Base-by-base conservation (phyloP, 1,140 invertebrate genomes). In the Ectropis grisescens region DNA sequence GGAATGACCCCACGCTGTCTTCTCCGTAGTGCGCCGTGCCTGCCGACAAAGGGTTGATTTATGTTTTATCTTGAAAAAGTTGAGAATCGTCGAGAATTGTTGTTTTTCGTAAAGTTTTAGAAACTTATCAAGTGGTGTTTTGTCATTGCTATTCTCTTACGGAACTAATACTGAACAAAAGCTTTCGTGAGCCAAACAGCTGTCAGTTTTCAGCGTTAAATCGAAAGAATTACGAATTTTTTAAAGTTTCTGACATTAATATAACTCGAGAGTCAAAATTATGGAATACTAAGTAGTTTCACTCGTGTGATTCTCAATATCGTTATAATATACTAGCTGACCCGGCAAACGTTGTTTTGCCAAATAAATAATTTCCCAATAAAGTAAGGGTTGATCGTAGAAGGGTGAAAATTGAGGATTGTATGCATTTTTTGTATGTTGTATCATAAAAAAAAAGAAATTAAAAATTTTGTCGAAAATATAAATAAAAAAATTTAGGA, bases 1-100 rank as follows among this genome's bases (percentile, higher is more conserved):
- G 91, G 61, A 87, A 86, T 19, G 85, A 86, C 47, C 85, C 87
- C 58, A 84, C 76, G 46, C 85, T 85, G 61, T 83, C 84, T 36
- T 79, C 72, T 1, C 79, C 79, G 32, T 76, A 80, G 35, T 76
- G 70, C 2, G 70, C 68, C 33, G 69, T 66, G 10, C 71, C 75
- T 79, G 67, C 2, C 11, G 13, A 7, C 15, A 26, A 26, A 26
- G 19, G 4, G 9, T 22, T 22, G 9, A 4, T 22, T 22, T 22
- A 4, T 22, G 4, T 5, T 9, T 22, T 4, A 5, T 9, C 19
- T 22, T 22, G 4, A 5, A 22, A 22, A 9, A 4, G 4, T 22
- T 22, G 4, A 22, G 9, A 9, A 22, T 22, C 4, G 9, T 22
- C 4, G 19, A n/a, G n/a, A n/a, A n/a, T n/a, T 22, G 4, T 9